Conservation (phyloP, 2,113 vertebrate species). For the Notarius lentiginosus region DNA sequence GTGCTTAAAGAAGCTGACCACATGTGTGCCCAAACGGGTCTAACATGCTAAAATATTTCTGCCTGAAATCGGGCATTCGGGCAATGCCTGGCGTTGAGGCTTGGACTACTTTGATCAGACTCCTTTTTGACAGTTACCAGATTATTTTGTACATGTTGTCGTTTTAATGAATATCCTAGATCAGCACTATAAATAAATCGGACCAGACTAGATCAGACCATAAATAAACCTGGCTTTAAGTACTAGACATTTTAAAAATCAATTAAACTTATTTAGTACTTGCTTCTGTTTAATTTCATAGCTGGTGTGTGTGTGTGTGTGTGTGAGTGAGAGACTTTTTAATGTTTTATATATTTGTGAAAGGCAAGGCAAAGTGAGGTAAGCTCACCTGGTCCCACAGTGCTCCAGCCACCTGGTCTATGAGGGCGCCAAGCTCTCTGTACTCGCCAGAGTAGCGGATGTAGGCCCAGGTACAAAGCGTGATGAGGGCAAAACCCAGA, state of each 20-base stretch:
- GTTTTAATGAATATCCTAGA: background rate
- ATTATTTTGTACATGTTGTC: background rate
- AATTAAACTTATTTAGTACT: background rate
- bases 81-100: too few species aligned
- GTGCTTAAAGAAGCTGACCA: too few species aligned
- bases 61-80: too few species aligned
- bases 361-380: background rate
- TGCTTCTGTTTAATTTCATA: background rate
- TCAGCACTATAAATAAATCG: background rate
- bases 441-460: conserved; percentile 99
- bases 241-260: background rate
- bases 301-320: background rate
- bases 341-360: background rate
- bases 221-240: background rate
- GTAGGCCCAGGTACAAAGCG: conserved; percentile 97
- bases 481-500: conserved; percentile 96
- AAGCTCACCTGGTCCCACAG: conserved; percentile 96
- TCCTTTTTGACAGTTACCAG: background rate
- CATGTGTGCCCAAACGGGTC: too few species aligned
- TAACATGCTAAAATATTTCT: too few species aligned
- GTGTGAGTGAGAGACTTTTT: background rate
- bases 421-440: conserved; percentile 93
- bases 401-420: conserved; percentile 97
- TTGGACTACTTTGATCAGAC: background rate
- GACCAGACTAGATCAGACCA: background rate